Percentiles rank a stretch among this genome's conserved stretches.
Conservation (phyloP, 2,797 vertebrate species). For the Galagoides demidoff region DNA sequence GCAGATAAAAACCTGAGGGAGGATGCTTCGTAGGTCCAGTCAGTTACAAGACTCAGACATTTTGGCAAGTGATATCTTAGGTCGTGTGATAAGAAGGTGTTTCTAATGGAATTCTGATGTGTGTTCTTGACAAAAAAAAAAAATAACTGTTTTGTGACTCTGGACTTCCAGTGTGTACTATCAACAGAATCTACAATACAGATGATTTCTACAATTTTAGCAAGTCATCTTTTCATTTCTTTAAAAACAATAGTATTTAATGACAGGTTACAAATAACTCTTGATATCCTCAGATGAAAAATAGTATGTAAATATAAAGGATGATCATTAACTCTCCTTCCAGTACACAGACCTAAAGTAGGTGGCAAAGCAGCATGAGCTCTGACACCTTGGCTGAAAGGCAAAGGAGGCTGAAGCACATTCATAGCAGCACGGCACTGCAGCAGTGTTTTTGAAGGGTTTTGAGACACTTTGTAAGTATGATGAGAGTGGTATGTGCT, state of each 20-base stretch:
- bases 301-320: neutral
- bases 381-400: neutral
- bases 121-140: neutral
- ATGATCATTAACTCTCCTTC: neutral
- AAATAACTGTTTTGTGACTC: neutral
- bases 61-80: neutral
- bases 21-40: neutral
- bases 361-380: neutral
- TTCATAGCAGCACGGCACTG: neutral
- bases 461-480: neutral
- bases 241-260: constrained; percentile 37
- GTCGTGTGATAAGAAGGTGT: neutral
- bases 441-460: neutral
- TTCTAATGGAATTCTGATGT: neutral
- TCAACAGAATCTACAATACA: neutral
- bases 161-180: neutral
- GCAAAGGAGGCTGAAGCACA: neutral
- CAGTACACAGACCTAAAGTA: neutral
- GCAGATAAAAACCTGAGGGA: neutral
- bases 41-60: neutral
- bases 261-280: neutral
- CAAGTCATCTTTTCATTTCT: neutral
- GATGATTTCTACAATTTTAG: constrained; percentile 26
- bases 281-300: constrained; percentile 44
- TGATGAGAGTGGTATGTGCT: neutral